phyloP scores from a whole-genome alignment of 2,797 vertebrate genomes.

The Xenopus petersii region DNA sequence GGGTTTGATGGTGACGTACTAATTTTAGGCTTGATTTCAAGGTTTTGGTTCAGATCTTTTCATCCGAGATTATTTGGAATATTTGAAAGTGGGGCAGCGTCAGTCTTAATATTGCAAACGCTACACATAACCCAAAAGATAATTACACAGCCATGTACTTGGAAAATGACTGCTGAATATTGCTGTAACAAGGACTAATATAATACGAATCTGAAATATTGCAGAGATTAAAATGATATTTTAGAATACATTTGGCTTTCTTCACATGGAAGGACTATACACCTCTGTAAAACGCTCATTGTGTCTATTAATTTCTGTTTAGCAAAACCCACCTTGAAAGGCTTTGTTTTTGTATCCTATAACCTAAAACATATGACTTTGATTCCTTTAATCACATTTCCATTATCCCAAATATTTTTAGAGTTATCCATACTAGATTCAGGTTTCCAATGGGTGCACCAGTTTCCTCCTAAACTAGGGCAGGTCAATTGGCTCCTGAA shows the following conservation, averaged over 20 bases:
- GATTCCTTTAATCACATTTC: too few species aligned
- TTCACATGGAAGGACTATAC: neutral
- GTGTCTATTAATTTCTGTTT: constrained; percentile 21
- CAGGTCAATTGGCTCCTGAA: too few species aligned
- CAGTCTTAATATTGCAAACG: constrained; percentile 42
- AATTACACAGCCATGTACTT: neutral
- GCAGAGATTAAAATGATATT: constrained; percentile 28
- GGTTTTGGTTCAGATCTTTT: constrained; percentile 26
- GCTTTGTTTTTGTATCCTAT: neutral
- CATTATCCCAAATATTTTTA: too few species aligned
- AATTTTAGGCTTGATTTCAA: too few species aligned
- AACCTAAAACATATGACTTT: too few species aligned
- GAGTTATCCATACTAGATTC: too few species aligned
- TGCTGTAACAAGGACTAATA: constrained; percentile 40
- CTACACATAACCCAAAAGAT: constrained; percentile 1
- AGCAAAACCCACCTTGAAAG: constrained; percentile 2
- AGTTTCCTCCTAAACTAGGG: too few species aligned
- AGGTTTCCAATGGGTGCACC: too few species aligned
- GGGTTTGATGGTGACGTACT: too few species aligned
- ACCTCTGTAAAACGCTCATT: constrained; percentile 8
- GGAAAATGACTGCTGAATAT: constrained; percentile 33
- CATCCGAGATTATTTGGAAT: constrained; percentile 43
- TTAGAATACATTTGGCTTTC: constrained; percentile 15
- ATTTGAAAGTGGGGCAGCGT: constrained; percentile 50
- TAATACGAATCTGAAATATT: constrained; percentile 24